Conservation (phyloP, 2,113 vertebrate species). For the Bettongia penicillata region DNA sequence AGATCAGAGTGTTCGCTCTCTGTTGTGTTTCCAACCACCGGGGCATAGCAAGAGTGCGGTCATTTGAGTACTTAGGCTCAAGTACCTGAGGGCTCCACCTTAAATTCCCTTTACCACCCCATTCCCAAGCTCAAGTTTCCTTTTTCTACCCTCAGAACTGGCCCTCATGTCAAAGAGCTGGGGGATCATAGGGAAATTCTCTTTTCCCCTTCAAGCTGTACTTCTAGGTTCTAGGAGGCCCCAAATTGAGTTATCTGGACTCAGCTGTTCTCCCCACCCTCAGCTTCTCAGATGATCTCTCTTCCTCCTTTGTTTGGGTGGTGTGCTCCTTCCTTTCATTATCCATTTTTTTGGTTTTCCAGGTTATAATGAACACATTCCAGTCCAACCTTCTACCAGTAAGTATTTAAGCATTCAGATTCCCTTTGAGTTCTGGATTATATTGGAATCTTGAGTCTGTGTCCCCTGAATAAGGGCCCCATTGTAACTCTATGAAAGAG, state of each 20-base stretch:
- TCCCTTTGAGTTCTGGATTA: background rate
- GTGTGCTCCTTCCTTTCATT: background rate
- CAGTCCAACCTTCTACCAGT: background rate
- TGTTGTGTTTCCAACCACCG: background rate
- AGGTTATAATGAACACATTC: background rate
- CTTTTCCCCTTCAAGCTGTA: background rate
- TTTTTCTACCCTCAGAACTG: background rate
- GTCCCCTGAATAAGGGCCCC: background rate
- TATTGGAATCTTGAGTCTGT: background rate
- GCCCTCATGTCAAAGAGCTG: background rate
- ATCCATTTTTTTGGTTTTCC: background rate
- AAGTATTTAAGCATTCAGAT: background rate
- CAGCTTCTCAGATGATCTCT: background rate
- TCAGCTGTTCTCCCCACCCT: background rate
- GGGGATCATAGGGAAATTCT: background rate
- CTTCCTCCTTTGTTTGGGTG: background rate
- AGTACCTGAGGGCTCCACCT: background rate
- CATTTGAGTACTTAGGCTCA: background rate
- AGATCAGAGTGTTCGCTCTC: background rate
- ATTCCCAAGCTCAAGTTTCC: background rate
- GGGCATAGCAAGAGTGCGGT: background rate
- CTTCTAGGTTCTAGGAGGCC: background rate
- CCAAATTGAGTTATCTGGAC: background rate
- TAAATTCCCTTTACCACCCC: background rate
- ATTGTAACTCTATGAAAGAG: background rate